Percentiles rank a stretch among this genome's conserved stretches.
Evolutionary conservation across 2,888 invertebrate species (phyloP).

Genomic region (Strigamia crassipes): DNA sequence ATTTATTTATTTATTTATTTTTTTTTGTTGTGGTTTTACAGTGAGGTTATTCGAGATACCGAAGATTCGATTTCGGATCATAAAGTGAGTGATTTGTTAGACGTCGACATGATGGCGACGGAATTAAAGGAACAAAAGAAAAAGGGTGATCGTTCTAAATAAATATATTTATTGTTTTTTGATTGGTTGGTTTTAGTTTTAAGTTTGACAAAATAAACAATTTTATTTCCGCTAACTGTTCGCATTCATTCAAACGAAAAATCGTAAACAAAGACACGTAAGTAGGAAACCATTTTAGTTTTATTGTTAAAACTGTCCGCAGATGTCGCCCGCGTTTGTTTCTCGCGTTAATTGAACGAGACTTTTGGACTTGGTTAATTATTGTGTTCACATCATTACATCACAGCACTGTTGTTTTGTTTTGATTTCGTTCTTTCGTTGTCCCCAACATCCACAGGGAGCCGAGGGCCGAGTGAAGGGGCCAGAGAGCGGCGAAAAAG

Average conservation of each 20-base stretch:
- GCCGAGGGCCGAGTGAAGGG: slow-evolving; percentile 31
- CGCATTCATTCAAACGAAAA: neutral
- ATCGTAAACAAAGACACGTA: too few relatives aligned
- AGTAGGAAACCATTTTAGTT: too few relatives aligned
- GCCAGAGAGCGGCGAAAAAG: neutral
- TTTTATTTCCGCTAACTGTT: neutral
- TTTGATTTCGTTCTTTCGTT: slow-evolving; percentile 20
- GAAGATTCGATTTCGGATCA: neutral
- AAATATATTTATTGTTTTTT: neutral
- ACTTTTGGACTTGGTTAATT: neutral
- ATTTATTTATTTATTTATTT: neutral
- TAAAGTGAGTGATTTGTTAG: neutral
- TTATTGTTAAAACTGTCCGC: neutral
- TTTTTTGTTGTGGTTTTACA: neutral
- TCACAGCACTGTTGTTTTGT: neutral
- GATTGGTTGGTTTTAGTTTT: neutral
- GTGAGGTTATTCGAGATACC: neutral
- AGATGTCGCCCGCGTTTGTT: neutral
- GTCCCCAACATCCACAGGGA: slow-evolving; percentile 29
- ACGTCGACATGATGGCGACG: neutral
- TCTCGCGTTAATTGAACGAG: neutral
- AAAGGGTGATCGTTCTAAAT: neutral
- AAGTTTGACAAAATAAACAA: neutral
- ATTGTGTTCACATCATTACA: neutral
- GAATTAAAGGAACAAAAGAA: neutral